phyloP scores from a whole-genome alignment of 2,797 vertebrate species.

The Triplophysa yarkandensis region DNA sequence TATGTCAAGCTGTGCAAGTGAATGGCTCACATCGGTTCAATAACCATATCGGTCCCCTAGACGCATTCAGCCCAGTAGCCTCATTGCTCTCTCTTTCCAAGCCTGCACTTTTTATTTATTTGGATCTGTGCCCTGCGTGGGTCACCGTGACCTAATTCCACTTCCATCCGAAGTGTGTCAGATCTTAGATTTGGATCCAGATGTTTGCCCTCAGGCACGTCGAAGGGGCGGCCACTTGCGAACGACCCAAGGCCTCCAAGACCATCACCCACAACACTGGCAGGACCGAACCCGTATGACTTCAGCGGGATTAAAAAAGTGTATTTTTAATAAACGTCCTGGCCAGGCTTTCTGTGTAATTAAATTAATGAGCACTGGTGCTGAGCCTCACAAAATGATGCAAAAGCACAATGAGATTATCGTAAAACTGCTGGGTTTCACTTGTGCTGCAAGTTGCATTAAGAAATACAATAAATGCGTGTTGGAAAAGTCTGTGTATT shows the following conservation, averaged over 20 bases:
- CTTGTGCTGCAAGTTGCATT: background rate
- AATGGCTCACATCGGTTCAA: slow-evolving; percentile 4
- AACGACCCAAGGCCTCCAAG: slow-evolving; percentile 9
- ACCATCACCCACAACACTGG: slow-evolving; percentile 13
- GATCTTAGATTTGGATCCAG: slow-evolving; percentile 45
- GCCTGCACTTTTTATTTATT: slow-evolving; percentile 26
- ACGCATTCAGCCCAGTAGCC: slow-evolving; percentile 1
- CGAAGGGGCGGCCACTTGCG: slow-evolving; percentile 23
- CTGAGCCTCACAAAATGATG: background rate
- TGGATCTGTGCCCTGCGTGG: slow-evolving; percentile 24
- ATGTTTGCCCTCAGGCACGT: slow-evolving; percentile 44
- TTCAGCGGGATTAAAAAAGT: background rate
- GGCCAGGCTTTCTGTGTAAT: background rate
- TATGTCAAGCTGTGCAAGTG: slow-evolving; percentile 27
- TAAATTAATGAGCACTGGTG: background rate
- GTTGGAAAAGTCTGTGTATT: background rate
- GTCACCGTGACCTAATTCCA: slow-evolving; percentile 44
- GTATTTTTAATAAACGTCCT: background rate
- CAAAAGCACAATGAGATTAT: background rate
- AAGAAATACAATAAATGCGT: background rate
- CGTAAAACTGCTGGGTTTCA: background rate
- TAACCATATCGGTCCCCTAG: slow-evolving; percentile 7
- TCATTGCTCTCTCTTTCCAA: background rate
- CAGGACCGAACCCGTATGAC: background rate
- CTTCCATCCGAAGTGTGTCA: slow-evolving; percentile 43